A percentile compares a stretch with the other conserved stretches of the same genome.
Evolutionary conservation across 1,140 invertebrate genomes (phyloP).

Genomic region (Zaprionus capensis): DNA sequence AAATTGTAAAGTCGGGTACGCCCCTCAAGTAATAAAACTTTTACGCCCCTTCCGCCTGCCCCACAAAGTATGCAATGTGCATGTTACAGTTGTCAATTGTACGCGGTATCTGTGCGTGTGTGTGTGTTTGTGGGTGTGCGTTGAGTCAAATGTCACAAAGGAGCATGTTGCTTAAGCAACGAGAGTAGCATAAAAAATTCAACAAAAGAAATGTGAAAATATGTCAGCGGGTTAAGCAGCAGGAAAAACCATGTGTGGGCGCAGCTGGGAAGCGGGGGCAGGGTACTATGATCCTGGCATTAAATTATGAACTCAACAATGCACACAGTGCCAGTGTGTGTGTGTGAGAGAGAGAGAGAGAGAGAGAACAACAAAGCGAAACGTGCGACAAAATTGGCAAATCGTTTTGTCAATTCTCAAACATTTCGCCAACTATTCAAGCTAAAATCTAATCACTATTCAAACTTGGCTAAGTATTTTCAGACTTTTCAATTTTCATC

Average conservation of each 20-base stretch:
- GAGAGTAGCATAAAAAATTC: slow-evolving; percentile 50
- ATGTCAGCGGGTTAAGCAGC: slow-evolving; percentile 59
- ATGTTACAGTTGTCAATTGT: slow-evolving; percentile 69
- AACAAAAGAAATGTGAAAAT: slow-evolving; percentile 62
- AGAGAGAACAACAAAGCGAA: background rate
- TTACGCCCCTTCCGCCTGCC: slow-evolving; percentile 48
- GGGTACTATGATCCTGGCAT: slow-evolving; percentile 33
- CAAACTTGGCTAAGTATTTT: background rate
- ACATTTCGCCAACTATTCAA: slow-evolving; percentile 20
- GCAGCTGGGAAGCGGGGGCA: background rate
- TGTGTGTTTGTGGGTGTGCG: slow-evolving; percentile 34
- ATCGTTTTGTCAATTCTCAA: slow-evolving; percentile 14
- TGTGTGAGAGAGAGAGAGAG: background rate
- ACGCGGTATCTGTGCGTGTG: slow-evolving; percentile 18
- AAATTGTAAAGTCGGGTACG: slow-evolving; percentile 67
- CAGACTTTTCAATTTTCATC: background rate
- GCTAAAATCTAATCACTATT: background rate
- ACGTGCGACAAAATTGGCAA: slow-evolving; percentile 1
- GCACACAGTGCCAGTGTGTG: slow-evolving; percentile 18
- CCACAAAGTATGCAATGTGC: slow-evolving; percentile 65
- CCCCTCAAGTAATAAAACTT: slow-evolving; percentile 68
- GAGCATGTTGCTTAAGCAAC: slow-evolving; percentile 71
- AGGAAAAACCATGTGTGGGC: background rate
- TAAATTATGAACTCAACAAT: slow-evolving; percentile 64
- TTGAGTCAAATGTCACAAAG: slow-evolving; percentile 77